Evolutionary conservation across 2,888 invertebrate genomes (phyloP).

Genomic region (Ellobium chinense): DNA sequence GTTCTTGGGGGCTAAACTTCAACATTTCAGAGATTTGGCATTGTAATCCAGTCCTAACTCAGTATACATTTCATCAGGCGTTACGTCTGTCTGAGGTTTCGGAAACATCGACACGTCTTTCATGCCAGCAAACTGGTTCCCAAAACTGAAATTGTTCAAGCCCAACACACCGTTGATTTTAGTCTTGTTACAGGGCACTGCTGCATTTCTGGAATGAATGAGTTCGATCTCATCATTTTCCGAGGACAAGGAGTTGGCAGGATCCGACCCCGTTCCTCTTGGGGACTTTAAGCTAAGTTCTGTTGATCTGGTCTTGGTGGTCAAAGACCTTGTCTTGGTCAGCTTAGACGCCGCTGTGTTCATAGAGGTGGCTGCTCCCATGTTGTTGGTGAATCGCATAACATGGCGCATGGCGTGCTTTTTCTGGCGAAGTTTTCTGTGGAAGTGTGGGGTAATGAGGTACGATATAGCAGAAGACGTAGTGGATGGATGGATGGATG

Average conservation of each 20-base stretch:
- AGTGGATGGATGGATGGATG: neutral
- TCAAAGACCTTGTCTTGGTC: neutral
- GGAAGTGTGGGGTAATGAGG: neutral
- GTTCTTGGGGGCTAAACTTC: too few species aligned
- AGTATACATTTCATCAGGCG: too few species aligned
- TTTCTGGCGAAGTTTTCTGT: slow-evolving; percentile 6
- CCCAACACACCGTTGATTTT: neutral
- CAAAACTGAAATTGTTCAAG: neutral
- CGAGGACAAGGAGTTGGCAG: neutral
- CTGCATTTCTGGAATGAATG: neutral
- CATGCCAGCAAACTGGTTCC: neutral
- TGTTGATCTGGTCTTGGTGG: neutral
- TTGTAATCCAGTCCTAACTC: too few species aligned
- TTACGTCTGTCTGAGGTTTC: too few species aligned
- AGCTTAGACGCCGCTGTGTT: neutral
- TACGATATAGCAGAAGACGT: too few species aligned
- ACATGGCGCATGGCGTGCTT: neutral
- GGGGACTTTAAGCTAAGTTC: too few species aligned
- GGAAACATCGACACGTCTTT: neutral
- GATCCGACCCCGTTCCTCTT: neutral
- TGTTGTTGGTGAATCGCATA: neutral
- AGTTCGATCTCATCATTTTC: neutral
- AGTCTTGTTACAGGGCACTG: neutral
- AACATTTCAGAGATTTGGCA: too few species aligned
- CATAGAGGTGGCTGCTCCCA: neutral